Evolutionary conservation across 2,113 vertebrate genomes (phyloP).

Genomic region (human (Homo sapiens)): DNA sequence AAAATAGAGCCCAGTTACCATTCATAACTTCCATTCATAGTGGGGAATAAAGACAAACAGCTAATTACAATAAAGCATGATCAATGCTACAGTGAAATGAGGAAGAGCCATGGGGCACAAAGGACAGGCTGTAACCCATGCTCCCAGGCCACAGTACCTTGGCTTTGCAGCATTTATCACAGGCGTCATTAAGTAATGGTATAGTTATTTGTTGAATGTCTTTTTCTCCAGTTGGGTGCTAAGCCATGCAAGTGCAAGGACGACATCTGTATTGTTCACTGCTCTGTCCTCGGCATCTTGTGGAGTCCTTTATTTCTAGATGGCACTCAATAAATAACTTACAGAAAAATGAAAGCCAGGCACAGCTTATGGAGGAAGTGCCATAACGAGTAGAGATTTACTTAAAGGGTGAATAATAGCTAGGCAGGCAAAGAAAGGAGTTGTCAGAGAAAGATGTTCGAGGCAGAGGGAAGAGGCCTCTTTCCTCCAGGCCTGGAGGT

Average conservation of each 20-base stretch:
- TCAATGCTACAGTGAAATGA: not conserved
- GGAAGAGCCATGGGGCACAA: not conserved
- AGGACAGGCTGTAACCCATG: not conserved
- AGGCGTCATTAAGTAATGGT: not conserved
- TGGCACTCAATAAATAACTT: not conserved
- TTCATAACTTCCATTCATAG: not conserved
- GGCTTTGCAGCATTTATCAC: not conserved
- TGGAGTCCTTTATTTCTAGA: constrained; percentile 24
- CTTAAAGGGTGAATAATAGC: not conserved
- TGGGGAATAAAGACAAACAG: not conserved
- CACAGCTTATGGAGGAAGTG: not conserved
- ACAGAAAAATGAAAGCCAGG: not conserved
- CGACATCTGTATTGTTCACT: not conserved
- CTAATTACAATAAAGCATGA: not conserved
- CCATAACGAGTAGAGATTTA: not conserved
- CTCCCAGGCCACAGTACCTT: not conserved
- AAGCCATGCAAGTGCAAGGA: not conserved
- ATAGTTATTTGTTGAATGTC: not conserved
- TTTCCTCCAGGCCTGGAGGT: not conserved
- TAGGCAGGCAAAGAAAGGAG: not conserved
- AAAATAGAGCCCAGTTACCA: not conserved
- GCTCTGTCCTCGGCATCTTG: not conserved
- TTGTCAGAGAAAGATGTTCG: not conserved
- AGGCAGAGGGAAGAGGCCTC: not conserved
- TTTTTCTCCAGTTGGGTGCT: not conserved